These are phyloP conservation scores for Fregata magnificens DNA, from an alignment of 2,113 vertebrate genomes.

Conservation along the genomic window DNA sequence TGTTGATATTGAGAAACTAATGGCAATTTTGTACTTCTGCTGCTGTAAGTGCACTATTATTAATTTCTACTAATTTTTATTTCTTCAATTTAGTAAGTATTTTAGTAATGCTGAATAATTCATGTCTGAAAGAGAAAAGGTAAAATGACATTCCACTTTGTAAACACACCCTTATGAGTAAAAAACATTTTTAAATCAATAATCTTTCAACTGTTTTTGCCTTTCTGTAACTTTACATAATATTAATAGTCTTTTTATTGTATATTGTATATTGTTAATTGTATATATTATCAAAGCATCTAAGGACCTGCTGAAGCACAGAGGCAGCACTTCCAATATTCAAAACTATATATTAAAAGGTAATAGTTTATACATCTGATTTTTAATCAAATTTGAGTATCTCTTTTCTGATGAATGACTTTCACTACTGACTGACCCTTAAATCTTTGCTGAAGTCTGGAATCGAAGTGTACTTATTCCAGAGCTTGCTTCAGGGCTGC, in stretches of 20 bases:
- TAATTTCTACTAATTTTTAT: not conserved
- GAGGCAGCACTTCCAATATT: not conserved
- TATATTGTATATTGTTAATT: not conserved
- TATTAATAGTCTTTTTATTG: not conserved
- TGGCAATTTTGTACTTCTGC: not conserved
- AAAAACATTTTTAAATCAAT: not conserved
- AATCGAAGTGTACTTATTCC: not conserved
- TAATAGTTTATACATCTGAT: not conserved
- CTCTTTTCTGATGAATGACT: not conserved
- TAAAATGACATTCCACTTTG: not conserved
- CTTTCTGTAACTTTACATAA: not conserved
- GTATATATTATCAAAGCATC: not conserved
- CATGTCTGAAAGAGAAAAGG: not conserved
- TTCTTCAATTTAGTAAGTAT: not conserved
- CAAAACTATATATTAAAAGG: not conserved
- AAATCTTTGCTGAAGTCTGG: not conserved
- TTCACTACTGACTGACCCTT: not conserved
- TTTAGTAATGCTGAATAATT: not conserved
- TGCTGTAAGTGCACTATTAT: not conserved
- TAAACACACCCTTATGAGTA: not conserved
- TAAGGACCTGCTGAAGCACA: not conserved
- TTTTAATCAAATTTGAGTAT: not conserved
- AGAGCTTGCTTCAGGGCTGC: not conserved
- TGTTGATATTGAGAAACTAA: not conserved
- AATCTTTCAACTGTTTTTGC: not conserved